Evolutionary conservation across 2,888 invertebrate genomes (phyloP).

Genomic region (Himalopsyche kuldschensis): DNA sequence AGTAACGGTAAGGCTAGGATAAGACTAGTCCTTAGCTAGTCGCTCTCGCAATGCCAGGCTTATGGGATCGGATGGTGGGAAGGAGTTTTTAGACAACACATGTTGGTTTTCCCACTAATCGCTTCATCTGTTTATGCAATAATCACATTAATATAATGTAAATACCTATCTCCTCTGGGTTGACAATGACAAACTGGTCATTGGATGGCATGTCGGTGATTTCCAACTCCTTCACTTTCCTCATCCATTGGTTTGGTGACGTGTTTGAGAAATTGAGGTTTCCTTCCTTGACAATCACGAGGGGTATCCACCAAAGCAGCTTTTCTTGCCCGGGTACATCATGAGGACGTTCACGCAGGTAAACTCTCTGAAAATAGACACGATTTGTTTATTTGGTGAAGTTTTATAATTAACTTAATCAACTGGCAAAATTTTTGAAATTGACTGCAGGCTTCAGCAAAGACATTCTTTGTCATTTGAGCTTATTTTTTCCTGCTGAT

Average conservation of each 20-base stretch:
- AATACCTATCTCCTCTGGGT: slow-evolving; percentile 81
- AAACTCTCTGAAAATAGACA: slow-evolving; percentile 61
- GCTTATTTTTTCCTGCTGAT: too few relatives aligned
- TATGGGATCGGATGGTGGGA: too few relatives aligned
- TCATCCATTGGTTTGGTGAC: slow-evolving; percentile 67
- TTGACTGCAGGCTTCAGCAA: too few relatives aligned
- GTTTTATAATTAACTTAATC: neutral
- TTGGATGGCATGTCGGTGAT: slow-evolving; percentile 59
- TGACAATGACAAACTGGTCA: slow-evolving; percentile 73
- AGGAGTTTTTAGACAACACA: too few relatives aligned
- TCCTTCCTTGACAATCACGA: slow-evolving; percentile 64
- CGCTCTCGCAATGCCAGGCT: too few relatives aligned
- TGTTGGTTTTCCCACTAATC: too few relatives aligned
- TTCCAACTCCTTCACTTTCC: slow-evolving; percentile 57
- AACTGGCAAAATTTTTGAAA: too few relatives aligned
- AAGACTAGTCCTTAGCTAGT: too few relatives aligned
- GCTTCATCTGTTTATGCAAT: too few relatives aligned
- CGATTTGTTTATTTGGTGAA: neutral
- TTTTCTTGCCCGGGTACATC: slow-evolving; percentile 71
- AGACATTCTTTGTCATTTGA: too few relatives aligned
- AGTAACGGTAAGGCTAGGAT: too few relatives aligned
- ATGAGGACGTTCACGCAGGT: slow-evolving; percentile 72
- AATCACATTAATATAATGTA: too few relatives aligned
- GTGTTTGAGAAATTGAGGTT: slow-evolving; percentile 62
- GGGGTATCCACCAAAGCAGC: slow-evolving; percentile 75